Percentiles rank a stretch among this genome's conserved stretches.
Evolutionary conservation across 2,113 vertebrate species (phyloP).

Genomic region (Scomber colias): DNA sequence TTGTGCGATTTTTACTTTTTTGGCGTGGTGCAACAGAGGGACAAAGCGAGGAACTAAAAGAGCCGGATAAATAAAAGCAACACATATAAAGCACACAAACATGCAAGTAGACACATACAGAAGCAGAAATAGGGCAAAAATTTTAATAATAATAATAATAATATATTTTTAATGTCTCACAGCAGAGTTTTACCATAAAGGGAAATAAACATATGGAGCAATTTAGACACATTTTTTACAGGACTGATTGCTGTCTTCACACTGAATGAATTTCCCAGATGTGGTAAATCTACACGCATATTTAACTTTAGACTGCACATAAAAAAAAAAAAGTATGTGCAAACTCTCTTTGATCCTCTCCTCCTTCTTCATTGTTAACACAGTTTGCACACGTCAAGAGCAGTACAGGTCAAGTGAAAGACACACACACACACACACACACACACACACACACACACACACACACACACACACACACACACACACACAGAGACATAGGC

Average conservation of each 20-base stretch:
- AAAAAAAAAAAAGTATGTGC: neutral
- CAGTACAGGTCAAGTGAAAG: constrained; percentile 20
- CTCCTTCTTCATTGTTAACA: constrained; percentile 9
- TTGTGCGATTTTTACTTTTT: constrained; percentile 25
- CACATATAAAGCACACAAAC: neutral
- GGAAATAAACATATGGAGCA: neutral
- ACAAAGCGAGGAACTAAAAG: neutral
- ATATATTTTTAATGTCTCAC: neutral
- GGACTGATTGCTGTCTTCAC: neutral
- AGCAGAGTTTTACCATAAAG: neutral
- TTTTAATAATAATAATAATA: neutral
- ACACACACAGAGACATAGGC: neutral
- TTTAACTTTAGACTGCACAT: neutral
- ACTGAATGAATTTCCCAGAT: neutral
- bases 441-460: constrained; percentile 13
- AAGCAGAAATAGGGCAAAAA: neutral
- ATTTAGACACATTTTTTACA: neutral
- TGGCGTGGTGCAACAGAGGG: neutral
- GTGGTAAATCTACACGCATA: neutral
- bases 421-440: constrained; percentile 27
- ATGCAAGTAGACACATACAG: neutral
- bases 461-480: constrained; percentile 27
- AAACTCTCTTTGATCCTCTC: neutral
- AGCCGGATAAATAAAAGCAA: neutral
- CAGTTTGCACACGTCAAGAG: constrained; percentile 16